Percentiles rank a stretch among this genome's conserved stretches.
These are phyloP conservation scores for Drosophila prolongata DNA, from an alignment of 2,888 invertebrate genomes.

Conservation along the genomic window DNA sequence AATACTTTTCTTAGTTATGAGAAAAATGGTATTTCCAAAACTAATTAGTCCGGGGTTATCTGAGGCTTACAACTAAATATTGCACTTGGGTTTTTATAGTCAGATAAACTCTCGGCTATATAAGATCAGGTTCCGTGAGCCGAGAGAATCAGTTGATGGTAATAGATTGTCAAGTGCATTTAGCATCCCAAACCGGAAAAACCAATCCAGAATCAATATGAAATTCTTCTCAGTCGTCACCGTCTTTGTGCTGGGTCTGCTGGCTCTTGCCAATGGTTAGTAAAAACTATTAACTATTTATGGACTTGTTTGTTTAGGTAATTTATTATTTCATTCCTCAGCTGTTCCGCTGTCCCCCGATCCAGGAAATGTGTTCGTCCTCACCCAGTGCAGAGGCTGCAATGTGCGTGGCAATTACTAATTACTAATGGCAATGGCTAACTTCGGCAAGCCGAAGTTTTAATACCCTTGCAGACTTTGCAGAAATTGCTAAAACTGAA, in stretches of 20 bases:
- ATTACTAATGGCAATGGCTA: conserved; percentile 48
- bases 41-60: conserved; percentile 21
- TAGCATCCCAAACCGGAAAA: conserved; percentile 12
- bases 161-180: conserved; percentile 29
- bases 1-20: too few relatives aligned
- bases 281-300: background rate
- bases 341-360: conserved; percentile 65
- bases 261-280: conserved; percentile 65
- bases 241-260: conserved; percentile 63
- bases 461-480: too few relatives aligned
- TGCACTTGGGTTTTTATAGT: conserved; percentile 15
- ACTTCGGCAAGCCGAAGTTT: too few relatives aligned
- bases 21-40: conserved; percentile 16
- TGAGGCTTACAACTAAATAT: conserved; percentile 1
- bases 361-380: conserved; percentile 68
- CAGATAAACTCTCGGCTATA: conserved; percentile 25
- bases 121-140: conserved; percentile 12
- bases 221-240: conserved; percentile 62
- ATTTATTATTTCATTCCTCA: conserved; percentile 4
- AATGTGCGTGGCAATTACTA: conserved; percentile 62
- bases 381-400: conserved; percentile 67
- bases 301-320: background rate
- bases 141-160: conserved; percentile 33
- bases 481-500: too few relatives aligned
- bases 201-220: conserved; percentile 43